Conservation (phyloP, 2,797 vertebrate species). For the Fringilla coelebs region DNA sequence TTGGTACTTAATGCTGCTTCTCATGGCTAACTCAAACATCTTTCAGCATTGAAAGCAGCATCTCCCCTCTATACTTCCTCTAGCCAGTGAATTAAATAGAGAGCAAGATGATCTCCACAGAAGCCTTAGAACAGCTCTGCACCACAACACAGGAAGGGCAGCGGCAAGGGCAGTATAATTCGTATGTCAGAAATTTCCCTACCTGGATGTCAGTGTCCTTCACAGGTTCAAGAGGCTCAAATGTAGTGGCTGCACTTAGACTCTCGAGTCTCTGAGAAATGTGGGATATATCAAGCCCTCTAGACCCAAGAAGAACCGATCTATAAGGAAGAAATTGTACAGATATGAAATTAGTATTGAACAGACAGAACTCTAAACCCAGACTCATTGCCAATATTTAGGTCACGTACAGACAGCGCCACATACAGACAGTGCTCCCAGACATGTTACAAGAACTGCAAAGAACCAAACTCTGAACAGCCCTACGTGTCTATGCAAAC, state of each 20-base stretch:
- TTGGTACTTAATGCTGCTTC: neutral
- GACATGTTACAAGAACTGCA: neutral
- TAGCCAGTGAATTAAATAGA: neutral
- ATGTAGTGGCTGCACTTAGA: slow-evolving; percentile 94
- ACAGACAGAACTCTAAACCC: neutral
- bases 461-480: neutral
- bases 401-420: neutral
- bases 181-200: neutral
- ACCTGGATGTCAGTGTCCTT: slow-evolving; percentile 99
- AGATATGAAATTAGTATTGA: neutral
- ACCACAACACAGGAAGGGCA: neutral
- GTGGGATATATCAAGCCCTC: slow-evolving; percentile 94
- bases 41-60: neutral
- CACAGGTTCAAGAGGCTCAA: slow-evolving; percentile 96
- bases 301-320: slow-evolving; percentile 93
- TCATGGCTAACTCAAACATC: neutral
- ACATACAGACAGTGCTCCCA: neutral
- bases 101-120: neutral
- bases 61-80: neutral
- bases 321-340: slow-evolving; percentile 64
- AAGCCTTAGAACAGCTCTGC: neutral
- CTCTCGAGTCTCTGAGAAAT: slow-evolving; percentile 95
- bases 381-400: neutral
- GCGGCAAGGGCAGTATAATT: neutral
- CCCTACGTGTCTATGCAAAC: neutral